Conservation (phyloP, 1,140 invertebrate genomes). For the Temnothorax curvispinosus region DNA sequence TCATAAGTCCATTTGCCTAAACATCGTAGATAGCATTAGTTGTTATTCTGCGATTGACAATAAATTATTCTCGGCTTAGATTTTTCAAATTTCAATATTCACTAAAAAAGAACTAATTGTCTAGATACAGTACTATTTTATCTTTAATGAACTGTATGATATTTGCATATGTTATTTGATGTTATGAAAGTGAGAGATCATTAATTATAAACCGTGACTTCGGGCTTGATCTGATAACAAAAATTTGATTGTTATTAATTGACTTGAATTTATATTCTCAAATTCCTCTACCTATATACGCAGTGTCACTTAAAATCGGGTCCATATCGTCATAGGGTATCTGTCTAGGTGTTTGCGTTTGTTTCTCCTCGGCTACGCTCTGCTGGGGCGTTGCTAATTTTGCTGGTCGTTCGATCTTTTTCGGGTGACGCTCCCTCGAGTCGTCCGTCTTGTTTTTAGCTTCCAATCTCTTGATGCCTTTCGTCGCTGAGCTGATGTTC, state of each 20-base stretch:
- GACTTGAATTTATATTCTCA: background rate
- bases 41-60: background rate
- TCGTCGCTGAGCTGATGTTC: slow-evolving; percentile 35
- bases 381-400: background rate
- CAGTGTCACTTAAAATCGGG: slow-evolving; percentile 82
- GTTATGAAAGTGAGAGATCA: background rate
- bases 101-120: slow-evolving; percentile 1
- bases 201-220: background rate
- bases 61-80: background rate
- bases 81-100: too few species aligned
- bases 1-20: slow-evolving; percentile 86
- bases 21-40: background rate
- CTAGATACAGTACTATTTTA: background rate
- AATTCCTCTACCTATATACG: slow-evolving; percentile 82
- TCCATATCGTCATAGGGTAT: slow-evolving; percentile 87
- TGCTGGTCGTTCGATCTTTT: background rate
- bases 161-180: background rate
- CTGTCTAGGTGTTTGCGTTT: slow-evolving; percentile 87
- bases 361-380: slow-evolving; percentile 75
- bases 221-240: background rate
- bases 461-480: background rate
- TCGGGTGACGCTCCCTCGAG: background rate
- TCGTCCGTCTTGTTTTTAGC: background rate
- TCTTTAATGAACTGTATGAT: background rate
- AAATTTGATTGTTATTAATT: background rate